These are phyloP conservation scores for Sebastes itinus DNA, from an alignment of 2,797 vertebrate genomes.

Conservation along the genomic window DNA sequence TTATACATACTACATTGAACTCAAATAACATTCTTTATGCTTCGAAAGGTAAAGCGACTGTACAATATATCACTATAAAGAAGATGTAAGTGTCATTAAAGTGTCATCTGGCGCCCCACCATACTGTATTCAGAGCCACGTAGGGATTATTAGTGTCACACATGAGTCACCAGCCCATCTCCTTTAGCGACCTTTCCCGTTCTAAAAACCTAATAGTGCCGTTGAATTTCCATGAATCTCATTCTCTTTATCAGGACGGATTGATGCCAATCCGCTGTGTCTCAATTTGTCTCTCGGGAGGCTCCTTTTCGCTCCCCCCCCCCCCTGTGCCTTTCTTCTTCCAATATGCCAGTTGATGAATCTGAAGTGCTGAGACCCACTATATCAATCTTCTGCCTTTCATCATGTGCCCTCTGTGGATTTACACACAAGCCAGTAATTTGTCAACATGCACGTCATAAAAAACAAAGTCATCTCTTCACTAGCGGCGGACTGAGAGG, in stretches of 20 bases:
- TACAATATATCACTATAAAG: slow-evolving; percentile 45
- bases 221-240: slow-evolving; percentile 56
- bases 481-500: background rate
- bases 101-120: slow-evolving; percentile 29
- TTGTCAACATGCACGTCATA: slow-evolving; percentile 12
- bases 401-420: slow-evolving; percentile 25
- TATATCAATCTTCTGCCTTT: slow-evolving; percentile 28
- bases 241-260: slow-evolving; percentile 63
- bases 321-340: background rate
- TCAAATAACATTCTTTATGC: slow-evolving; percentile 23
- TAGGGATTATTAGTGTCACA: slow-evolving; percentile 52
- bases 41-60: slow-evolving; percentile 27
- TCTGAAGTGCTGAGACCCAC: slow-evolving; percentile 11
- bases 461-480: slow-evolving; percentile 16
- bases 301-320: background rate
- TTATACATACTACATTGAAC: slow-evolving; percentile 34
- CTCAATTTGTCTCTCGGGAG: slow-evolving; percentile 44
- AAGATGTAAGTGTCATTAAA: slow-evolving; percentile 48
- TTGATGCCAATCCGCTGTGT: slow-evolving; percentile 38
- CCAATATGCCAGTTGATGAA: slow-evolving; percentile 35
- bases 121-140: slow-evolving; percentile 38
- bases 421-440: slow-evolving; percentile 11
- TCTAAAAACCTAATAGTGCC: slow-evolving; percentile 44
- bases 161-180: slow-evolving; percentile 44
- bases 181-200: slow-evolving; percentile 37